Conservation (phyloP, 2,113 vertebrate species). For the Dicrurus megarhynchus region DNA sequence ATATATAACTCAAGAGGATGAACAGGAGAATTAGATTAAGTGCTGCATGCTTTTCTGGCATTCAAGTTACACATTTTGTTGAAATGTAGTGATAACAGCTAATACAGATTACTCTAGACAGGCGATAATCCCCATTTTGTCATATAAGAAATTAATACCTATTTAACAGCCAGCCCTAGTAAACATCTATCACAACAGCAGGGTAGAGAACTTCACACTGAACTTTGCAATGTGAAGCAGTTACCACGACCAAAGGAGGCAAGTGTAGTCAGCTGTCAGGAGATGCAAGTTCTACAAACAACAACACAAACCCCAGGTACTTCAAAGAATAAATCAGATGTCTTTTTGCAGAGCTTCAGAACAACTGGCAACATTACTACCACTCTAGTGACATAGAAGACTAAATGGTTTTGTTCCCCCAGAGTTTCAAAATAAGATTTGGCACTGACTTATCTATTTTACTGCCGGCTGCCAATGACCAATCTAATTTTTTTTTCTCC, state of each 20-base stretch:
- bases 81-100: background rate
- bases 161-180: background rate
- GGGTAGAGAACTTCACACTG: background rate
- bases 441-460: background rate
- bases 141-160: background rate
- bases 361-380: background rate
- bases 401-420: background rate
- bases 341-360: background rate
- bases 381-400: background rate
- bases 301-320: background rate
- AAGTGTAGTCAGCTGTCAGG: background rate
- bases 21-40: background rate
- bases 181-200: background rate
- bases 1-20: background rate
- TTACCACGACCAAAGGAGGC: background rate
- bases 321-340: background rate
- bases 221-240: background rate
- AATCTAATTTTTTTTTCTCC: background rate
- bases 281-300: background rate
- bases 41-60: background rate
- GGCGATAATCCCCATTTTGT: background rate
- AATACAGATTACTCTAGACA: background rate
- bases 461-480: background rate
- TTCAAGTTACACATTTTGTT: background rate
- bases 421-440: background rate